Percentiles rank a stretch among this genome's conserved stretches.
These are phyloP conservation scores for Thalassoma bifasciatum DNA, from an alignment of 2,113 vertebrate genomes.

Conservation along the genomic window DNA sequence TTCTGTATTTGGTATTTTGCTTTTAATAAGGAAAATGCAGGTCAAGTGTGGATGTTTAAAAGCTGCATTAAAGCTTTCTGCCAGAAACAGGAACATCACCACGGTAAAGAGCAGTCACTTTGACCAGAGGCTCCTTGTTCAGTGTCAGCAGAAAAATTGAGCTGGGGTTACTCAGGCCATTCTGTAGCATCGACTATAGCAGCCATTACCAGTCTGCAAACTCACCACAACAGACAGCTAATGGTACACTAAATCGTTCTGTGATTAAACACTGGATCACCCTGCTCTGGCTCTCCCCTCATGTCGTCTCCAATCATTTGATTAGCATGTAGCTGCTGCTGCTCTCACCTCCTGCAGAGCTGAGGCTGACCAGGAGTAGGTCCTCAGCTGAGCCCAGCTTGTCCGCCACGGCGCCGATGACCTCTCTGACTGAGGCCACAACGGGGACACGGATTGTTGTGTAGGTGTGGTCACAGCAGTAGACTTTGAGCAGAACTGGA, in stretches of 20 bases:
- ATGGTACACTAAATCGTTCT: constrained; percentile 27
- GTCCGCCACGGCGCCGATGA: constrained; percentile 91
- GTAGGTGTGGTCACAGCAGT: constrained; percentile 97
- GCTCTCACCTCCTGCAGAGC: constrained; percentile 93
- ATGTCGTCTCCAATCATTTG: constrained; percentile 17
- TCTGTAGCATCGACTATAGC: neutral
- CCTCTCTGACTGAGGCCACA: constrained; percentile 91
- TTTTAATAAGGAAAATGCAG: constrained; percentile 18
- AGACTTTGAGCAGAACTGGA: constrained; percentile 96
- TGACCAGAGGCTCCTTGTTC: constrained; percentile 24
- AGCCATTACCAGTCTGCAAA: constrained; percentile 13
- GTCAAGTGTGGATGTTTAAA: constrained; percentile 30
- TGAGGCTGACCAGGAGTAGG: constrained; percentile 93
- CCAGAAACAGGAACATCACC: constrained; percentile 25
- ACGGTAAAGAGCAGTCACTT: constrained; percentile 1
- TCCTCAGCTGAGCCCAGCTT: constrained; percentile 95
- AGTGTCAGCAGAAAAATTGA: constrained; percentile 18
- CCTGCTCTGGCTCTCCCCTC: neutral
- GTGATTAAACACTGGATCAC: constrained; percentile 21
- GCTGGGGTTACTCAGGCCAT: constrained; percentile 26
- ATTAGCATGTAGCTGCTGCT: constrained; percentile 56
- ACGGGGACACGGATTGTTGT: constrained; percentile 94
- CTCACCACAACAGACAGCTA: constrained; percentile 15
- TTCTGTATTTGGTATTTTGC: constrained; percentile 24
- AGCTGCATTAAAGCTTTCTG: constrained; percentile 30